phyloP scores from a whole-genome alignment of 2,888 invertebrate genomes.

The Phengaris arion region DNA sequence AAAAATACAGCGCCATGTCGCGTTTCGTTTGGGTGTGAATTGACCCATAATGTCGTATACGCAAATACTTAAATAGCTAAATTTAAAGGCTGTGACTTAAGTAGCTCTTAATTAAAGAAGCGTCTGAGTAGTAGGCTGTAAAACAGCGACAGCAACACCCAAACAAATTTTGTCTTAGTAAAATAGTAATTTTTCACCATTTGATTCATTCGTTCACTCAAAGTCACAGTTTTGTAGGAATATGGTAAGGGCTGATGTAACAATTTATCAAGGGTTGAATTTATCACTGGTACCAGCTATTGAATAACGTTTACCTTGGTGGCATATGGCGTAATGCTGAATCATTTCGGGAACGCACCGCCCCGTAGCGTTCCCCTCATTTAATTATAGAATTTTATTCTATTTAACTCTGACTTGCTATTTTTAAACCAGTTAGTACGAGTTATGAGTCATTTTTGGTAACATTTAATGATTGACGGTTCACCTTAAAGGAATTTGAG shows the following conservation, averaged over 20 bases:
- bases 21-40: no score
- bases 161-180: neutral
- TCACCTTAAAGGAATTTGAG: neutral
- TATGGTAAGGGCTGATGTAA: neutral
- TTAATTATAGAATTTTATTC: conserved; percentile 1
- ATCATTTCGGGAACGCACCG: neutral
- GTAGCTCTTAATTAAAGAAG: no score
- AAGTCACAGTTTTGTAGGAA: neutral
- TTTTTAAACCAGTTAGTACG: neutral
- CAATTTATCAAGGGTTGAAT: neutral
- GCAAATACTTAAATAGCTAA: no score
- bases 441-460: neutral
- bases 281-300: neutral
- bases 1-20: no score
- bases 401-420: neutral
- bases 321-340: conserved; percentile 12
- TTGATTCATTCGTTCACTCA: neutral
- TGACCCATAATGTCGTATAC: no score
- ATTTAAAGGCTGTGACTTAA: no score
- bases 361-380: conserved; percentile 1
- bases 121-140: no score
- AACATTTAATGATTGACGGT: neutral
- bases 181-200: neutral
- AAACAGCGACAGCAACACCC: no score
- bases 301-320: conserved; percentile 6